Base-by-base conservation (phyloP, 2,113 vertebrate genomes). In the Cololabis saira region DNA sequence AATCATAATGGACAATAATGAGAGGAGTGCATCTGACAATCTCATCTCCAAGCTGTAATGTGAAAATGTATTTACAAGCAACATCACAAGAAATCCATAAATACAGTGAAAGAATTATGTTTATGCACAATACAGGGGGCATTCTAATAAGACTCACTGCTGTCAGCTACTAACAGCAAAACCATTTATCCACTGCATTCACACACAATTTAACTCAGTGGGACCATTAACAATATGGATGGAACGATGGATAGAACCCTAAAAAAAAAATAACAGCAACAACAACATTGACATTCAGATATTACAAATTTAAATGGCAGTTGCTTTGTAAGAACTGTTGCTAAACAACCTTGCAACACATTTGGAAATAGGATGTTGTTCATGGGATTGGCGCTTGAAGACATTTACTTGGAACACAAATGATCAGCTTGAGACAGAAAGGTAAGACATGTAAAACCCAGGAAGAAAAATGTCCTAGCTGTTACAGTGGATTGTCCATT, bases 71-170 rank as follows among this genome's bases (percentile, higher is more conserved):
- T 84, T 83, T 82, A 80, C 78, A 67, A 55, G 42, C 60, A 40
- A 30, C 44, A 48, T 61, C 57, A 84, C 81, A 80, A 78, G 61
- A 74, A 82, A 83, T 41, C 54, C 64, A 89, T 84, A 83, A 87
- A 91, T 89, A 87, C 62, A 84, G 54, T 59, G 69, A 88, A 74
- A 51, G 71, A 89, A 67, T 82, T 53, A 87, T 89, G 90, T 87
- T 24, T 67, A 78, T 43, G 0, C 52, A 89, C 81, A 90, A 87
- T 71, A 51, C 67, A 82, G 64, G 54, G 50, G 55, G 15, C 58
- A 75, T 83, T 81, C 81, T 58, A n/a, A 74, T 70, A 63, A 4
- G 76, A 70, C 61, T 61, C 79, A 87, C 62, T 81, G 63, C 71
- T 80, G 80, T 77, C 63, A 78, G 69, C 69, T 48, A 37, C 50